Evolutionary conservation across 2,113 vertebrate genomes (phyloP).

Genomic region (Strix uralensis): DNA sequence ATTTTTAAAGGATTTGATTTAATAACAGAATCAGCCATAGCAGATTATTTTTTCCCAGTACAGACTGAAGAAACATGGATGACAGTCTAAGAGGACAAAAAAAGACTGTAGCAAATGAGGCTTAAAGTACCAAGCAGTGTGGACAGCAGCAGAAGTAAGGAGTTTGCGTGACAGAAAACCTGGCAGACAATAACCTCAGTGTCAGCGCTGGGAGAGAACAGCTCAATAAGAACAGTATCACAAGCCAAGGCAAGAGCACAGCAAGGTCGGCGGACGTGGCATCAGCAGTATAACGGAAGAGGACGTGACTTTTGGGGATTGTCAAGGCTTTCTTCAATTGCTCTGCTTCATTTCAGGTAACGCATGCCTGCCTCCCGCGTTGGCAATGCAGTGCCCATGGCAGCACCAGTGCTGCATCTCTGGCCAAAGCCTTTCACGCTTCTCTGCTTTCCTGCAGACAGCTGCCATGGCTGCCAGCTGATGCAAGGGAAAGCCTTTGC

Average conservation of each 20-base stretch:
- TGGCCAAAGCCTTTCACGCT: no score
- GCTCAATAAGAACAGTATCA: background rate
- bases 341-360: background rate
- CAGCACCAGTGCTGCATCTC: background rate
- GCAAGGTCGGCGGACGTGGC: rapidly evolving
- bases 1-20: background rate
- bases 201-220: background rate
- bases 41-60: background rate
- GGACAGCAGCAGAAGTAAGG: background rate
- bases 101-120: background rate
- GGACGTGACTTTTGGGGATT: background rate
- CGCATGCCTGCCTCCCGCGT: no score
- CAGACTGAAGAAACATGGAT: background rate
- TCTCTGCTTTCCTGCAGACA: no score
- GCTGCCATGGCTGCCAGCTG: background rate
- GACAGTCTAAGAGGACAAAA: background rate
- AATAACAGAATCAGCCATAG: background rate
- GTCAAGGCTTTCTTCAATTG: background rate
- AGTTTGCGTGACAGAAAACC: background rate
- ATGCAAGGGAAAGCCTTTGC: background rate
- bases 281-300: background rate
- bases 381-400: no score
- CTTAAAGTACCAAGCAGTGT: background rate
- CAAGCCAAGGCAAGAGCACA: background rate
- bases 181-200: background rate